Percentiles rank a stretch among this genome's conserved stretches.
These are phyloP conservation scores for Pterocles gutturalis DNA, from an alignment of 2,113 vertebrate genomes.

Conservation along the genomic window DNA sequence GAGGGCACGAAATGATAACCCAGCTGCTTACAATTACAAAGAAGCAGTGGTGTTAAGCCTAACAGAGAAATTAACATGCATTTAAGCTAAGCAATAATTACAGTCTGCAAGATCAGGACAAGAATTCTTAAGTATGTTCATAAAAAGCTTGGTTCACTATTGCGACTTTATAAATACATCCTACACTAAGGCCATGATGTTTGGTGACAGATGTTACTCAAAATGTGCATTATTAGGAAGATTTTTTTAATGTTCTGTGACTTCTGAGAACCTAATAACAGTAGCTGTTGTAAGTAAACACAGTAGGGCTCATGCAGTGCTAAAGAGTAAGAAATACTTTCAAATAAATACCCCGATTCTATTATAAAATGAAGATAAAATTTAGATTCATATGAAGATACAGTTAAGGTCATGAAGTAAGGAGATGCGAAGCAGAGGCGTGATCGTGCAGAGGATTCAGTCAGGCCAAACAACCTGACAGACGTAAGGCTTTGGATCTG, in stretches of 20 bases:
- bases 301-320: not conserved
- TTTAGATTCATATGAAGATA: not conserved
- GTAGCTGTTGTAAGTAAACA: not conserved
- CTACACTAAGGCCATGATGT: not conserved
- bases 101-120: not conserved
- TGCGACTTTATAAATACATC: not conserved
- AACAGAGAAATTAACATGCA: rapidly evolving
- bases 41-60: not conserved
- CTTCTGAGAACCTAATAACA: not conserved
- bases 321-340: not conserved
- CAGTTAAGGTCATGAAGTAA: not conserved
- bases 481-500: not conserved
- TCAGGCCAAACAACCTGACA: not conserved
- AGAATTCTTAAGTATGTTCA: not conserved
- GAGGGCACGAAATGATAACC: not conserved
- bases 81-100: not conserved
- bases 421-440: not conserved
- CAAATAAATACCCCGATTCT: not conserved
- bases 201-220: not conserved
- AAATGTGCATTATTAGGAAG: not conserved
- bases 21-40: not conserved
- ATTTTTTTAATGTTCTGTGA: not conserved
- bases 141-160: not conserved
- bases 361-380: not conserved
- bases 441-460: not conserved